These are phyloP conservation scores for Andrena chrysosceles DNA, from an alignment of 2,888 invertebrate species.

Conservation along the genomic window DNA sequence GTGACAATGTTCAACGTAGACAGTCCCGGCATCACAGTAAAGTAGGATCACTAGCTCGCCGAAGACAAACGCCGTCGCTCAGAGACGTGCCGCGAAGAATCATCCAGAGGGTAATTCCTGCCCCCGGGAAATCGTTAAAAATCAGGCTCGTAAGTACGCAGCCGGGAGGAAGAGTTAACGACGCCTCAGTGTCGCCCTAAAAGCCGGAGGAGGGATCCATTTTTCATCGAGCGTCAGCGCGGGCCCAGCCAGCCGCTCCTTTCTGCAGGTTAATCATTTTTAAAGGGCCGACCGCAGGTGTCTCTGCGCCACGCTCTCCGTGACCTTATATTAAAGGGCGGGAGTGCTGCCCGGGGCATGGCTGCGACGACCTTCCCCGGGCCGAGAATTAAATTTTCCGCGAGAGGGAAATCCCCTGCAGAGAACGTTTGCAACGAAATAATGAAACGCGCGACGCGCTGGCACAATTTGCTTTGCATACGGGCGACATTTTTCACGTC, in stretches of 20 bases:
- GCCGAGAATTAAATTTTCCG: slow-evolving; percentile 74
- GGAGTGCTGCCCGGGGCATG: slow-evolving; percentile 51
- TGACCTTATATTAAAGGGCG: slow-evolving; percentile 62
- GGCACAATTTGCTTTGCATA: slow-evolving; percentile 77
- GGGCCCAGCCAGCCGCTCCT: slow-evolving; percentile 45
- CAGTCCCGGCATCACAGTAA: not conserved
- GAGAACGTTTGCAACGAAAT: slow-evolving; percentile 54
- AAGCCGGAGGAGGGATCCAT: slow-evolving; percentile 68
- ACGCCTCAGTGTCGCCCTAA: slow-evolving; percentile 70
- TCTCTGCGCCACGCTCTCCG: slow-evolving; percentile 61
- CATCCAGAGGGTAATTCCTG: slow-evolving; percentile 19
- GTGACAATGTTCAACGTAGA: no score
- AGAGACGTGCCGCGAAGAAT: slow-evolving; percentile 14
- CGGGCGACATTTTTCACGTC: slow-evolving; percentile 76
- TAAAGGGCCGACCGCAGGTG: slow-evolving; percentile 80
- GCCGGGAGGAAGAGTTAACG: slow-evolving; percentile 71
- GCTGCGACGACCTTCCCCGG: slow-evolving; percentile 48
- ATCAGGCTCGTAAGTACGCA: slow-evolving; percentile 38
- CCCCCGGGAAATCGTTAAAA: slow-evolving; percentile 45
- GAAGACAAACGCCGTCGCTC: slow-evolving; percentile 19
- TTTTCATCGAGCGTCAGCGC: slow-evolving; percentile 76
- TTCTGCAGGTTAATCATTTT: slow-evolving; percentile 81
- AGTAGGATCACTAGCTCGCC: slow-evolving; percentile 1
- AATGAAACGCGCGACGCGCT: slow-evolving; percentile 72
- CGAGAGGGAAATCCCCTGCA: slow-evolving; percentile 45